Evolutionary conservation across 2,797 vertebrate genomes (phyloP).

Genomic region (Darevskia mixta): DNA sequence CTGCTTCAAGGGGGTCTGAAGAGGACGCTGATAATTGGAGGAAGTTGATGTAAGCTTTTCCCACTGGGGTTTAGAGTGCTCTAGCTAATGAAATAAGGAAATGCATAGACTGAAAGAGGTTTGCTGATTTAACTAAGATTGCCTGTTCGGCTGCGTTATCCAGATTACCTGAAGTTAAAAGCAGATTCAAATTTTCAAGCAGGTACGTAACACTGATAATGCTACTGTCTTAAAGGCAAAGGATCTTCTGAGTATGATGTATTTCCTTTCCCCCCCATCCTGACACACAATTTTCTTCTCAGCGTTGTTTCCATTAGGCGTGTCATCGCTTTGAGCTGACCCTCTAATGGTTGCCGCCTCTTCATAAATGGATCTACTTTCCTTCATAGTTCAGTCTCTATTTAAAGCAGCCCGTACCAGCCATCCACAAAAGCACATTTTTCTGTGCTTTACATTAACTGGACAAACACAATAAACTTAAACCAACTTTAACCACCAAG

Average conservation of each 20-base stretch:
- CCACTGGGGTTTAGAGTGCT: not conserved
- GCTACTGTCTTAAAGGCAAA: not conserved
- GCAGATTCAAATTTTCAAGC: not conserved
- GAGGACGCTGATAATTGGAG: no score
- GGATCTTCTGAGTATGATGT: no score
- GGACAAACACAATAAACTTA: constrained; percentile 52
- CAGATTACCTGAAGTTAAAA: not conserved
- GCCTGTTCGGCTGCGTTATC: not conserved
- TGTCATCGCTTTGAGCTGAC: constrained; percentile 41
- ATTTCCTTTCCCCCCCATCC: no score
- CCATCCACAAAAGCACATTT: not conserved
- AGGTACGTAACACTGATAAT: not conserved
- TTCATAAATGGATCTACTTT: constrained; percentile 29
- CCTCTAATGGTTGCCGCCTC: constrained; percentile 78
- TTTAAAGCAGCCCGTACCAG: fast-evolving
- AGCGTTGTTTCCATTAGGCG: not conserved
- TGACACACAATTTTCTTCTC: not conserved
- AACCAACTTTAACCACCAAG: constrained; percentile 54
- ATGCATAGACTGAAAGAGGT: no score
- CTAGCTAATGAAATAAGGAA: not conserved
- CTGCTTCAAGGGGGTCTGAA: not conserved
- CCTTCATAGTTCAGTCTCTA: not conserved
- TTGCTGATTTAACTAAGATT: not conserved
- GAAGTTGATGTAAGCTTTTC: not conserved
- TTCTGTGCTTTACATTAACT: constrained; percentile 41